phyloP scores from a whole-genome alignment of 2,888 invertebrate genomes.

The Heliconius ismenius region DNA sequence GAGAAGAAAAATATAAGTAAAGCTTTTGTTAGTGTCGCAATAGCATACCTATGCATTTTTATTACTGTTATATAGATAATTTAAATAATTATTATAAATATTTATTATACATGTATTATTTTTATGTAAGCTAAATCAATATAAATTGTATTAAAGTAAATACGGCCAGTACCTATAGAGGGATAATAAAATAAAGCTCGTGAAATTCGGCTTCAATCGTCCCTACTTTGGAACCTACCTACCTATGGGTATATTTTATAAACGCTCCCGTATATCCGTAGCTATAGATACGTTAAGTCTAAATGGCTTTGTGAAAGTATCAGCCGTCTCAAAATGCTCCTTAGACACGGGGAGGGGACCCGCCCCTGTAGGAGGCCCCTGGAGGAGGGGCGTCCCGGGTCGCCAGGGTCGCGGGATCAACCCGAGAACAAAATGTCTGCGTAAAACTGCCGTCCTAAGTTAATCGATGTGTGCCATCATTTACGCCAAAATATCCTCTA shows the following conservation, averaged over 20 bases:
- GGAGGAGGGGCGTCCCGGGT: slow-evolving; percentile 60
- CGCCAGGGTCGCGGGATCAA: slow-evolving; percentile 62
- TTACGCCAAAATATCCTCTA: slow-evolving; percentile 13
- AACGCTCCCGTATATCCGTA: slow-evolving; percentile 47
- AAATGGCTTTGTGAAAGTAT: slow-evolving; percentile 62
- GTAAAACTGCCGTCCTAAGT: slow-evolving; percentile 50
- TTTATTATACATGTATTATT: background rate
- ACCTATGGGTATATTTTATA: slow-evolving; percentile 29
- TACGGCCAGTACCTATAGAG: background rate
- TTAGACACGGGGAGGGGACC: slow-evolving; percentile 54
- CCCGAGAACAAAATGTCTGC: slow-evolving; percentile 64
- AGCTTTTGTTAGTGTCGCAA: background rate
- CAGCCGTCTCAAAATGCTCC: slow-evolving; percentile 56
- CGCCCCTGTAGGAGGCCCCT: slow-evolving; percentile 66
- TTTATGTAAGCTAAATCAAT: background rate
- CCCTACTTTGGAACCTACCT: slow-evolving; percentile 5
- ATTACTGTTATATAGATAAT: too few relatives aligned
- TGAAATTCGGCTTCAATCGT: slow-evolving; percentile 48
- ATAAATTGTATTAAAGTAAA: background rate
- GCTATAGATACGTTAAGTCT: slow-evolving; percentile 47
- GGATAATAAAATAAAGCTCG: slow-evolving; percentile 31
- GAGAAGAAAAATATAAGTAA: too few relatives aligned
- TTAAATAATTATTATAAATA: background rate
- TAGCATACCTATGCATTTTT: background rate
- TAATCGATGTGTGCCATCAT: slow-evolving; percentile 46